A percentile compares a stretch with the other conserved stretches of the same genome.
Evolutionary conservation across 1,140 invertebrate species (phyloP).

Genomic region (Epicauta chinensis): DNA sequence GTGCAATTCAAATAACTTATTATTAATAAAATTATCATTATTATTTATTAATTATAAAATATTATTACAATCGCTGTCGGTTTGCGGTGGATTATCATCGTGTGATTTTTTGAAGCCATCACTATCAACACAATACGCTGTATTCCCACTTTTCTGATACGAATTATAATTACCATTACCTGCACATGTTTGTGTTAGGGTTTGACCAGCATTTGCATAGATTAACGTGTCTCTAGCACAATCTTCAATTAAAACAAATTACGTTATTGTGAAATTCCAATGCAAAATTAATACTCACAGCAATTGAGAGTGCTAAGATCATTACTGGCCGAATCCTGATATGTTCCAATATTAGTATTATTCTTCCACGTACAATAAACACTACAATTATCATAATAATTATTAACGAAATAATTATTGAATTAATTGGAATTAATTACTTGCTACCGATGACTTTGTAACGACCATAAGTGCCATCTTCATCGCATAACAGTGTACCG

Average conservation of each 20-base stretch:
- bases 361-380: conserved; percentile 50
- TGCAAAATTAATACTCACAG: conserved; percentile 44
- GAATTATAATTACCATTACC: conserved; percentile 49
- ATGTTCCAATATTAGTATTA: conserved; percentile 45
- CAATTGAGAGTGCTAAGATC: conserved; percentile 45
- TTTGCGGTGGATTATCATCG: conserved; percentile 13
- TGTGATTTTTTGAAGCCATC: conserved; percentile 44
- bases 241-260: conserved; percentile 40
- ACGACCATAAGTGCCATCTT: conserved; percentile 53
- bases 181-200: conserved; percentile 42
- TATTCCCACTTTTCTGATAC: conserved; percentile 42
- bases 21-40: conserved; percentile 10
- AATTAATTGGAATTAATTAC: conserved; percentile 33
- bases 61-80: background rate
- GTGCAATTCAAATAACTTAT: background rate
- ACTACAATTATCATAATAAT: conserved; percentile 45
- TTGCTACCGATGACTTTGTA: conserved; percentile 46
- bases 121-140: conserved; percentile 48
- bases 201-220: conserved; percentile 43
- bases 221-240: conserved; percentile 48
- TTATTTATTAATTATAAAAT: background rate
- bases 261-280: background rate
- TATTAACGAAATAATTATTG: background rate
- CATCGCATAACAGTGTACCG: conserved; percentile 47
- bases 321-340: conserved; percentile 39